These are phyloP conservation scores for Drosophila insularis DNA, from an alignment of 1,140 invertebrate species.

Conservation along the genomic window DNA sequence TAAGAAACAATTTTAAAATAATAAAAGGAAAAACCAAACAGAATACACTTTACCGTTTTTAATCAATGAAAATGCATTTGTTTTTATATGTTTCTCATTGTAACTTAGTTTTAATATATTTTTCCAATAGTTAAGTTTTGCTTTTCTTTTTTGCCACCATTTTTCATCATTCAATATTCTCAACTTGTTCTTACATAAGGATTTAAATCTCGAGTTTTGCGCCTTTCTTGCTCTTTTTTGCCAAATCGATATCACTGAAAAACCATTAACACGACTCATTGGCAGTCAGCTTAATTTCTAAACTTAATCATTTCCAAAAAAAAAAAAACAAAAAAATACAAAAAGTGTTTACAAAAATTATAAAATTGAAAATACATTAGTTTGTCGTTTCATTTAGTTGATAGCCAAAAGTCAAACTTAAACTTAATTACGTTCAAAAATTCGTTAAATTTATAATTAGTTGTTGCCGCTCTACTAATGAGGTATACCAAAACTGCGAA, in stretches of 20 bases:
- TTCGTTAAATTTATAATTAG: conserved; percentile 46
- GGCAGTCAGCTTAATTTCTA: conserved; percentile 56
- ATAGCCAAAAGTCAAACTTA: conserved; percentile 42
- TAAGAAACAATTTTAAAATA: conserved; percentile 6
- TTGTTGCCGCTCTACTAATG: conserved; percentile 74
- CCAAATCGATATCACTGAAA: conserved; percentile 40
- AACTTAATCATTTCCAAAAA: conserved; percentile 51
- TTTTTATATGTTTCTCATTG: conserved; percentile 47
- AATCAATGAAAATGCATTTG: not conserved
- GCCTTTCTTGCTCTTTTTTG: conserved; percentile 8
- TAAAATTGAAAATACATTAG: conserved; percentile 68
- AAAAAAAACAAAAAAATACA: conserved; percentile 60
- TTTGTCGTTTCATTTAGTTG: conserved; percentile 41
- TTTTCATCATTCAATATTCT: conserved; percentile 44
- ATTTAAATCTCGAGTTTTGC: not conserved
- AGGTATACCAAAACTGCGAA: conserved; percentile 68
- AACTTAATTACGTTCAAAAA: conserved; percentile 47
- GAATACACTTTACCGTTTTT: no score
- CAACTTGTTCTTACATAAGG: conserved; percentile 17
- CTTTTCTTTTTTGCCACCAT: conserved; percentile 48
- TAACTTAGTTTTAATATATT: conserved; percentile 75
- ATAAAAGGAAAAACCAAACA: not conserved
- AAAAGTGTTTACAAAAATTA: conserved; percentile 32
- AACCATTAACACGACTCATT: conserved; percentile 59
- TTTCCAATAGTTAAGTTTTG: conserved; percentile 74